These are phyloP conservation scores for Nemopilema nomurai DNA, from an alignment of 30 jellyfish, hydroid and myxozoan genomes.

Conservation along the genomic window DNA sequence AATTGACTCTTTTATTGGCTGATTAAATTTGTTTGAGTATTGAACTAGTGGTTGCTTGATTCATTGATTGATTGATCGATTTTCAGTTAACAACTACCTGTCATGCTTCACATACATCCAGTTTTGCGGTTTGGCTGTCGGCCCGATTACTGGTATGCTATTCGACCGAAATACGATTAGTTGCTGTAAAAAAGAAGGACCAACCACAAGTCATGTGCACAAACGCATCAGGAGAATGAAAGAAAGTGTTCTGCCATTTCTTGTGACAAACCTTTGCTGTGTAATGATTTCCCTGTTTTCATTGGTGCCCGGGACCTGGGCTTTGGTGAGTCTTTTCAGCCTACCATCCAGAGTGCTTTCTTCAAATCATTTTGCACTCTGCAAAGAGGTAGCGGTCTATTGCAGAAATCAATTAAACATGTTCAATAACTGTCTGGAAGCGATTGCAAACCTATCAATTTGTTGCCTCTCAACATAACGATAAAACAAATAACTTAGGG, in stretches of 20 bases:
- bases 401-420: no score
- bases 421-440: no score
- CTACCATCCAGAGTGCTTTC: not conserved
- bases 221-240: not conserved
- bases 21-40: no score
- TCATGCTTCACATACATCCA: constrained; percentile 76
- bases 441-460: no score
- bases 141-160: constrained; percentile 80
- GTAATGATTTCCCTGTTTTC: constrained; percentile 44
- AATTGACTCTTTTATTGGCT: not conserved
- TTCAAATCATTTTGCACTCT: no score
- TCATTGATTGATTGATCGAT: not conserved
- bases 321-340: constrained; percentile 49
- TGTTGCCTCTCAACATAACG: no score
- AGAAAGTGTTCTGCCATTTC: constrained; percentile 64
- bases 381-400: no score
- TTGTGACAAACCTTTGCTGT: constrained; percentile 53
- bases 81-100: constrained; percentile 60
- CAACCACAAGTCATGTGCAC: not conserved
- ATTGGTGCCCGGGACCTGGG: constrained; percentile 22
- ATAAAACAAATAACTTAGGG: no score
- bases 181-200: not conserved
- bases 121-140: constrained; percentile 73
- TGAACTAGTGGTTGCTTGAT: not conserved
- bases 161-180: constrained; percentile 52